Percentiles rank a stretch among this genome's conserved stretches.
Conservation (phyloP, 1,140 invertebrate species). For the Megathymus violae region DNA sequence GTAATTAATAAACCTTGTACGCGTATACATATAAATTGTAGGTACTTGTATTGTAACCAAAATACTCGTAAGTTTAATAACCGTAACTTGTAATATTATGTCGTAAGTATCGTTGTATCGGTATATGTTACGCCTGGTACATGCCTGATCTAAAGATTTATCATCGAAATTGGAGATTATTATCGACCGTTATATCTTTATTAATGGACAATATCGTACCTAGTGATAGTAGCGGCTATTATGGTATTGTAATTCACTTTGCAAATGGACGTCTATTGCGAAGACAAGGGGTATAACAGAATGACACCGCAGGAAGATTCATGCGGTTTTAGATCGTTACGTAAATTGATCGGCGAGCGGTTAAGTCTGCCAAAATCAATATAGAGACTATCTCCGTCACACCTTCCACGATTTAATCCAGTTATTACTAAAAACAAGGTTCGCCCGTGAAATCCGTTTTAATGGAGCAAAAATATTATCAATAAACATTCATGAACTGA, state of each 20-base stretch:
- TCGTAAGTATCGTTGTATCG: too few species aligned
- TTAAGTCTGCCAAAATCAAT: slow-evolving; percentile 37
- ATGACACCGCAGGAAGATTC: slow-evolving; percentile 34
- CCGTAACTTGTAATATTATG: too few species aligned
- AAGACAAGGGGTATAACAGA: slow-evolving; percentile 48
- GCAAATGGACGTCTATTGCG: slow-evolving; percentile 52
- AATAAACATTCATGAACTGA: slow-evolving; percentile 2
- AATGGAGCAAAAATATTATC: slow-evolving; percentile 15
- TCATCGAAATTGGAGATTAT: background rate
- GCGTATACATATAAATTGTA: too few species aligned
- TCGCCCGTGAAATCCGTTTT: background rate
- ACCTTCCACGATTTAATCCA: slow-evolving; percentile 24
- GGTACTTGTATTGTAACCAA: too few species aligned
- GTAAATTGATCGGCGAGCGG: slow-evolving; percentile 55
- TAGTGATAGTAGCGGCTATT: slow-evolving; percentile 32
- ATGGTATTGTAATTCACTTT: slow-evolving; percentile 54
- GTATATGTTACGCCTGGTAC: too few species aligned
- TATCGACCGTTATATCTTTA: background rate
- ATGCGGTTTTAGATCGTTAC: slow-evolving; percentile 58
- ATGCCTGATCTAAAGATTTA: too few species aligned
- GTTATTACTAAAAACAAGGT: slow-evolving; percentile 14
- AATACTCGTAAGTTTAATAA: too few species aligned
- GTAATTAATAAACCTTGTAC: too few species aligned
- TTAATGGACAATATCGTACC: slow-evolving; percentile 9
- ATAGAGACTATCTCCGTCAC: slow-evolving; percentile 11